These are phyloP conservation scores for Drosophila colorata DNA, from an alignment of 2,888 invertebrate species.

Conservation along the genomic window DNA sequence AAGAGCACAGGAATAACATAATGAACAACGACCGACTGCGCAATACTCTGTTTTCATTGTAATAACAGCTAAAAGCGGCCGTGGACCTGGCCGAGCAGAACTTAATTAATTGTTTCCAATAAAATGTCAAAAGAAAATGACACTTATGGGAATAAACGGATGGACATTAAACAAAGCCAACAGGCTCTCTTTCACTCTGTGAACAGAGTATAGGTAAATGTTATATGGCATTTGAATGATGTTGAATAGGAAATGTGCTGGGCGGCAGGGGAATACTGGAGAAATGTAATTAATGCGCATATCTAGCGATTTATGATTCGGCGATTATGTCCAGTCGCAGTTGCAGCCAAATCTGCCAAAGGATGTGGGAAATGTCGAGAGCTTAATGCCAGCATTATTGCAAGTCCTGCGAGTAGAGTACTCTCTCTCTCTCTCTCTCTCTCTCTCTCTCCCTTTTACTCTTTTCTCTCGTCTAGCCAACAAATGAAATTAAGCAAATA, in stretches of 20 bases:
- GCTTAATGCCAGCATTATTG: conserved; percentile 73
- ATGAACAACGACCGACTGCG: conserved; percentile 19
- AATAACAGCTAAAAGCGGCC: too few species aligned
- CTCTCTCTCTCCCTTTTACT: not conserved
- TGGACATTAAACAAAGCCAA: not conserved
- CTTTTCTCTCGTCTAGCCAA: conserved; percentile 37
- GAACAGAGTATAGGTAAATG: not conserved
- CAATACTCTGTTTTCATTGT: not conserved
- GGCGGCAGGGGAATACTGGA: not conserved
- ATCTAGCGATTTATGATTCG: conserved; percentile 53
- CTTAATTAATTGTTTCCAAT: too few species aligned
- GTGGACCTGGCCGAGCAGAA: too few species aligned
- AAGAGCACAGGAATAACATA: conserved; percentile 36
- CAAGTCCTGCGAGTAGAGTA: conserved; percentile 5
- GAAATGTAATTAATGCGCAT: conserved; percentile 54
- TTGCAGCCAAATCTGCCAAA: conserved; percentile 18
- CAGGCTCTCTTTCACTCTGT: not conserved
- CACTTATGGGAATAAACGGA: too few species aligned
- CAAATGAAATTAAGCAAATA: conserved; percentile 81
- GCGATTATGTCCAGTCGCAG: conserved; percentile 37
- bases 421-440: not conserved
- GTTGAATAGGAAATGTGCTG: not conserved
- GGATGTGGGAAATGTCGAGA: conserved; percentile 53
- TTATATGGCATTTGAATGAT: not conserved
- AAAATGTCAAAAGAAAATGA: too few species aligned